These are phyloP conservation scores for Brachionus rubens DNA, from an alignment of 1,140 invertebrate species.

Conservation along the genomic window DNA sequence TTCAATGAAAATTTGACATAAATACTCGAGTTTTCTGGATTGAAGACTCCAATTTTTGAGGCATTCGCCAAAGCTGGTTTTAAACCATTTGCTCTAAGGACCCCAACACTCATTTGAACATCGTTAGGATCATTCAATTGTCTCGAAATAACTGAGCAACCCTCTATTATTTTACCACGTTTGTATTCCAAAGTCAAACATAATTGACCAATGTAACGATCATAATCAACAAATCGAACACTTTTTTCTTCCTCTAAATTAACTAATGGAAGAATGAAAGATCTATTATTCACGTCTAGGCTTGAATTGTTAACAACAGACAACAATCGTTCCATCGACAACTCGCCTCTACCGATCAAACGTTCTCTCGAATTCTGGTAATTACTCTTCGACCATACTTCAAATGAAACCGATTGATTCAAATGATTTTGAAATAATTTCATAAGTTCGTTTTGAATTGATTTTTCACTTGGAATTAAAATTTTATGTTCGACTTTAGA, in stretches of 20 bases:
- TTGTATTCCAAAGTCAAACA: slow-evolving; percentile 7
- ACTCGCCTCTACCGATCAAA: neutral
- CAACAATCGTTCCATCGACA: neutral
- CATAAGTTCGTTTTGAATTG: neutral
- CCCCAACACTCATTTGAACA: neutral
- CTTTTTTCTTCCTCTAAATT: neutral
- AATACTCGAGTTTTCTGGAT: slow-evolving; percentile 12
- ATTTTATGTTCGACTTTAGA: slow-evolving; percentile 5
- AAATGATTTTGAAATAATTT: slow-evolving; percentile 7
- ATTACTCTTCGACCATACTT: neutral
- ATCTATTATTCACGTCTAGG: slow-evolving; percentile 5
- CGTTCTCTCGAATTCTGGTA: neutral
- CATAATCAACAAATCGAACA: slow-evolving; percentile 3
- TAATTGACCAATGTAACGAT: slow-evolving; percentile 10
- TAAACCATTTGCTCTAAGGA: slow-evolving; percentile 25
- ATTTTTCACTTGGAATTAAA: neutral
- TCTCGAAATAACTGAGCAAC: neutral
- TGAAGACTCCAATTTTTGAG: neutral
- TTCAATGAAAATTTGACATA: slow-evolving; percentile 34
- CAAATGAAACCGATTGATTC: neutral
- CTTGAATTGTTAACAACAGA: neutral
- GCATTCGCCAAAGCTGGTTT: neutral
- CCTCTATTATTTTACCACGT: neutral
- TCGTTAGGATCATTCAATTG: slow-evolving; percentile 8
- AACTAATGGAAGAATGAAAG: slow-evolving; percentile 10